phyloP scores from a whole-genome alignment of 2,113 vertebrate genomes.

The Sinocyclocheilus rhinocerous region DNA sequence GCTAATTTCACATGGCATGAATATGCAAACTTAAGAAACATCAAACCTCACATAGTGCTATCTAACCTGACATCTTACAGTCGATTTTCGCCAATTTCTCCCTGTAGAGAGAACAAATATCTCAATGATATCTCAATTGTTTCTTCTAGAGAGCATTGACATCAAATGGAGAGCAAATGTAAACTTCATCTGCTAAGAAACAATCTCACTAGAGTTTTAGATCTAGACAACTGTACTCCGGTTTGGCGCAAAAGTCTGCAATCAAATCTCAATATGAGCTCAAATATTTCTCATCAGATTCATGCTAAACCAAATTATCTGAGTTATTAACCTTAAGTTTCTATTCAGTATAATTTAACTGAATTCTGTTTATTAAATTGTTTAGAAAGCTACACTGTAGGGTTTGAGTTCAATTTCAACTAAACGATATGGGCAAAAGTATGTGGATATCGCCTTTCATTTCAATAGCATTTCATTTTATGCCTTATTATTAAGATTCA shows the following conservation, averaged over 20 bases:
- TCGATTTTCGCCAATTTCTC: neutral
- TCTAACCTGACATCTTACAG: neutral
- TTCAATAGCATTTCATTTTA: too few species aligned
- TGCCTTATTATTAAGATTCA: too few species aligned
- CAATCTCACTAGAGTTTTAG: neutral
- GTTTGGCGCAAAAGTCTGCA: neutral
- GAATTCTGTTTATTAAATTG: too few species aligned
- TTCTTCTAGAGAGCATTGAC: neutral
- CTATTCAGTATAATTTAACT: too few species aligned
- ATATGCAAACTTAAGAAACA: slow-evolving; percentile 11
- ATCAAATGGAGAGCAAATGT: neutral
- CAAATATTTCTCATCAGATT: neutral
- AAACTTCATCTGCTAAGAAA: neutral
- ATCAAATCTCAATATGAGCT: neutral
- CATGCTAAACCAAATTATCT: too few species aligned
- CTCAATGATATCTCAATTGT: neutral
- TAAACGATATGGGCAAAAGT: too few species aligned
- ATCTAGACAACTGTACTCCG: neutral
- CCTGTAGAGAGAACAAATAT: neutral
- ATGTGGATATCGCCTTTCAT: too few species aligned
- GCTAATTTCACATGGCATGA: slow-evolving; percentile 9
- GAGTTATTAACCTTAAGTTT: too few species aligned
- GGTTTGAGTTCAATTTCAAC: too few species aligned
- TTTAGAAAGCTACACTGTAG: too few species aligned
- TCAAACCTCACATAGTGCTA: neutral